phyloP scores from a whole-genome alignment of 2,888 invertebrate genomes.

The Dryobotodes eremita region DNA sequence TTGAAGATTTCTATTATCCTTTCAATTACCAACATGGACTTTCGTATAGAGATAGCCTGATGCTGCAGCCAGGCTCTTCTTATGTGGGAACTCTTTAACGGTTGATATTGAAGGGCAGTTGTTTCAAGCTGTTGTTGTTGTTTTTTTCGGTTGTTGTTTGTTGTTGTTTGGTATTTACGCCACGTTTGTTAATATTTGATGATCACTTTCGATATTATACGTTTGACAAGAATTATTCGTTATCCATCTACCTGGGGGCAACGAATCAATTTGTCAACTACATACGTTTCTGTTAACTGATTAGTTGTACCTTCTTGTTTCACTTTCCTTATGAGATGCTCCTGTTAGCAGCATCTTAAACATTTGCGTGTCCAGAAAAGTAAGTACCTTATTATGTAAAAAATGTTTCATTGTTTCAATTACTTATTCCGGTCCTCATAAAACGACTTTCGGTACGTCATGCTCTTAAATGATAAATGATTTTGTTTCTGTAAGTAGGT shows the following conservation, averaged over 20 bases:
- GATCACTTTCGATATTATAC: not conserved
- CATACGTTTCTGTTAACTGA: not conserved
- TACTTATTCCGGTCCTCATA: not conserved
- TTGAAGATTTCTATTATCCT: not conserved
- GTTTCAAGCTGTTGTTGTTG: no score
- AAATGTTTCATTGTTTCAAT: not conserved
- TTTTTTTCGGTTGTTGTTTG: no score
- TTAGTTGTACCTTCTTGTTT: not conserved
- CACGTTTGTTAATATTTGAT: constrained; percentile 16
- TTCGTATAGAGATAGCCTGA: not conserved
- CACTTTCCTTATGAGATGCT: not conserved
- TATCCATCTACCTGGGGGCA: not conserved
- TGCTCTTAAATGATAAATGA: no score
- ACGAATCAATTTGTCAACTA: not conserved
- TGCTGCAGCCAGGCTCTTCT: not conserved
- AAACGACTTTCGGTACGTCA: not conserved
- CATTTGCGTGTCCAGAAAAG: not conserved
- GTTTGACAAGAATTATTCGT: not conserved
- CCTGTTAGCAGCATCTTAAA: not conserved
- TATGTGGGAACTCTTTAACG: not conserved
- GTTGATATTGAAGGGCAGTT: not conserved
- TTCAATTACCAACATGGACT: not conserved
- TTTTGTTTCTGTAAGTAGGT: no score
- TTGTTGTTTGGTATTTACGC: not conserved
- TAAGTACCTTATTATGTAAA: not conserved